A percentile compares a stretch with the other conserved stretches of the same genome.
Evolutionary conservation across 2,113 vertebrate genomes (phyloP).

Genomic region (Beaufortia kweichowensis): DNA sequence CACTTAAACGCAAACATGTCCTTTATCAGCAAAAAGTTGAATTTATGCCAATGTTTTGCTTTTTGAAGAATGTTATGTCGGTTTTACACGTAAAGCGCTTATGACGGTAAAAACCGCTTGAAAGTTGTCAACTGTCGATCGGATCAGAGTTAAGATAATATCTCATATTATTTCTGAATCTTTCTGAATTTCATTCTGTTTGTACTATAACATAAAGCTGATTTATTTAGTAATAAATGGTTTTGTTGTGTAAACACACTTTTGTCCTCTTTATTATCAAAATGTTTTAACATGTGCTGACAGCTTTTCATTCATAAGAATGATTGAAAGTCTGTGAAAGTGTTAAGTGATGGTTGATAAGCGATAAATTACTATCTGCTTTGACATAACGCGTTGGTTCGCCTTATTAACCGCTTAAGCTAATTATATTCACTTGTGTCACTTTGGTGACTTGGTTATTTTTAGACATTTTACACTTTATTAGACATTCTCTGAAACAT

Average conservation of each 20-base stretch:
- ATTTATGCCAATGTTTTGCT: not conserved
- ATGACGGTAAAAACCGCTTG: not conserved
- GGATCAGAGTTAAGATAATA: not conserved
- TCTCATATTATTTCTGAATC: not conserved
- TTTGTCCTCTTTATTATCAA: not conserved
- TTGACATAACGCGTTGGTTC: not conserved
- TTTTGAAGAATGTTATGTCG: not conserved
- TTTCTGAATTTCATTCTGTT: not conserved
- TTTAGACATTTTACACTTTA: slow-evolving; percentile 27
- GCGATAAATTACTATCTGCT: not conserved
- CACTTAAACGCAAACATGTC: not conserved
- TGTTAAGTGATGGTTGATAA: slow-evolving; percentile 1
- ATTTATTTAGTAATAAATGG: too few relatives aligned
- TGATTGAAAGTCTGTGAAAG: not conserved
- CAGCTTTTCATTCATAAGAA: not conserved
- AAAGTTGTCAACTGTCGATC: not conserved
- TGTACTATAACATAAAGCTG: too few relatives aligned
- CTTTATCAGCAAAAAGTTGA: not conserved
- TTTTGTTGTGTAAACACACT: not conserved
- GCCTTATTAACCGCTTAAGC: slow-evolving; percentile 40
- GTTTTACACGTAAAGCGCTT: not conserved
- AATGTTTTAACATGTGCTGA: not conserved
- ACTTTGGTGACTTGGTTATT: slow-evolving; percentile 42
- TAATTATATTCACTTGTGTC: slow-evolving; percentile 42
- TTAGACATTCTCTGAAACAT: not conserved